These are phyloP conservation scores for Lepidurus packardi DNA, from an alignment of 1,140 invertebrate species.

Conservation along the genomic window DNA sequence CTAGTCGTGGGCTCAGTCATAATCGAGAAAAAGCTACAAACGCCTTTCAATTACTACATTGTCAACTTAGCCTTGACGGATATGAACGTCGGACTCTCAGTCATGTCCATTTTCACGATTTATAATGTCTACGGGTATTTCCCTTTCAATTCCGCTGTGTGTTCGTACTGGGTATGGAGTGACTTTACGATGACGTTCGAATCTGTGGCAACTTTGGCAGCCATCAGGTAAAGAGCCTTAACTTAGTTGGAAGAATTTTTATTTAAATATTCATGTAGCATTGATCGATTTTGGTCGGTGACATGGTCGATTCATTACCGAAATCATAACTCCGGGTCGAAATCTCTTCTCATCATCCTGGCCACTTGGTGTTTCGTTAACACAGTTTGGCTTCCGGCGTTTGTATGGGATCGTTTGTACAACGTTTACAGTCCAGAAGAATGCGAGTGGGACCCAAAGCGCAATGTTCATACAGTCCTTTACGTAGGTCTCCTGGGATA, in stretches of 20 bases:
- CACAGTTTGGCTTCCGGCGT: no score
- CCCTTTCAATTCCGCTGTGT: slow-evolving; percentile 41
- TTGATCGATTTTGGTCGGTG: slow-evolving; percentile 46
- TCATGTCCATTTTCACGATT: slow-evolving; percentile 41
- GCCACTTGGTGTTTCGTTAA: no score
- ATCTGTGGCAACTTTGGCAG: slow-evolving; percentile 44
- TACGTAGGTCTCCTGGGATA: slow-evolving; percentile 45
- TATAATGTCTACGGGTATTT: slow-evolving; percentile 41
- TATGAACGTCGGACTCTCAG: slow-evolving; percentile 41
- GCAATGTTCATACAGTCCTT: slow-evolving; percentile 41
- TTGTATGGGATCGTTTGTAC: slow-evolving; percentile 41
- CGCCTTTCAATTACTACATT: slow-evolving; percentile 42
- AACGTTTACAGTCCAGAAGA: slow-evolving; percentile 37
- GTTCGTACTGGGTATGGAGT: slow-evolving; percentile 45
- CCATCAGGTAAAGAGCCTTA: slow-evolving; percentile 41
- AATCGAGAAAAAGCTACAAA: slow-evolving; percentile 40
- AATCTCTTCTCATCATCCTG: slow-evolving; percentile 38
- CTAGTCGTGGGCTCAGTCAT: slow-evolving; percentile 40
- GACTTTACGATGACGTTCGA: slow-evolving; percentile 48
- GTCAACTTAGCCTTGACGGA: slow-evolving; percentile 42
- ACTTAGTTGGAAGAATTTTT: not conserved
- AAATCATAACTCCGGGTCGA: slow-evolving; percentile 41
- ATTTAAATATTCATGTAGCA: slow-evolving; percentile 22
- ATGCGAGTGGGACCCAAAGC: slow-evolving; percentile 44
- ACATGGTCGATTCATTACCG: slow-evolving; percentile 44